Base-by-base conservation (phyloP, 2,797 vertebrate species). In the Coranthus polyacanthus region DNA sequence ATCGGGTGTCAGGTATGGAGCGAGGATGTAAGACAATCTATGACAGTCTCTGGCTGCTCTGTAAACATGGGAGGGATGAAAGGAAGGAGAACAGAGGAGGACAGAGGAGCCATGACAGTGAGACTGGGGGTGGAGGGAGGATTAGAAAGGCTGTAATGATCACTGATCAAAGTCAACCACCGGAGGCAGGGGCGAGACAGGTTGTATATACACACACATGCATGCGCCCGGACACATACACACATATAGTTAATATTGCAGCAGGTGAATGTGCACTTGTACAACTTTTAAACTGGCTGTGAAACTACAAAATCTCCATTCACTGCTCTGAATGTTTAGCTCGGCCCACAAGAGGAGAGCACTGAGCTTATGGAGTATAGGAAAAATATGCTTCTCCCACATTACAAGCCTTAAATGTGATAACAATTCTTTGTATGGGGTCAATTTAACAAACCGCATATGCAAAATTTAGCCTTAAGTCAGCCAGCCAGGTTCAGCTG, bases 21-120 rank as follows among this genome's bases (percentile, higher is more conserved):
- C 86, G 88, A 92, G 90, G 79, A 81, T 90, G 92, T 94, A 93
- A 94, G 90, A 92, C 91, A 89, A 93, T 93, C 93, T 90, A 92
- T 83, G 89, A 85, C 83, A 70, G 84, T 89, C 89, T 87, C 81
- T 88, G 89, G 86, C 88, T 88, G 86, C 86, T 92, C 90, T 92
- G 91, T 92, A 92, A 93, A 92, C 91, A 92, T 88, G 85, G 86
- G 77, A 86, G 79, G 91, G 89, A 92, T 93, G 90, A 93, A 92
- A 93, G 90, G 86, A 82, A 75, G 64, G 87, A 92, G 92, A 92
- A 92, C 90, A 92, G 85, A 89, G 87, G 84, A 81, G 87, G 87
- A 91, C 83, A 90, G 90, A 91, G 89, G 89, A 91, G 89, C 88
- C 85, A 88, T 91, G 91, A 94, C 92, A 93, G 89, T 87, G 90